Evolutionary conservation across 64 coral and sea anemone species (phyloP), one percentile per base, ranked within the genome.

Genomic region (Dendrophyllia cribrosa): DNA sequence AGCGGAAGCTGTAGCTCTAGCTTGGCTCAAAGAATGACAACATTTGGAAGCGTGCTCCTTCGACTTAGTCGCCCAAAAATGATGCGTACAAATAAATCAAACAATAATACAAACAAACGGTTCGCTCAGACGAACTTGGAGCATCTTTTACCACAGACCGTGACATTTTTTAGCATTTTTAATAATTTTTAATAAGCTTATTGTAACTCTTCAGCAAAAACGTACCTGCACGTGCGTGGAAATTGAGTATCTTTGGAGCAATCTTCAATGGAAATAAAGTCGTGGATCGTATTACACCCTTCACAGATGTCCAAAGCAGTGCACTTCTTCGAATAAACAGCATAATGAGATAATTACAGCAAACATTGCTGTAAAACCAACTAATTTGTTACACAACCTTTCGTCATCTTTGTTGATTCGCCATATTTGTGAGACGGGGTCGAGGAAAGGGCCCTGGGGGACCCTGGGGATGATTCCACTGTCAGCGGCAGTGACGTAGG

Each of bases 191-290:
- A 56, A 9, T 56, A 56, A 56, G 53, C 53, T 56, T 56, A n/a
- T 9, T 56, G 53, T 9, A 9, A 9, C 1, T 7, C 53, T 56
- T 9, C 6, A 9, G 7, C 12, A 56, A 56, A 56, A 56, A 65
- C 58, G 66, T 48, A 84, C 80, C 80, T 84, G 62, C 44, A 51
- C 62, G 80, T 12, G 62, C 67, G 7, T 66, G 46, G 61, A 84
- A 84, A 49, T 22, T 49, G 17, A 11, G 44, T 50, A 24, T 67
- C 10, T 63, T 51, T 13, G 60, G 44, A 67, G 62, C n/a, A 50
- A 24, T 17, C 7, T 51, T 84, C 14, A 66, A 10, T 23, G 17
- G 17, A 0, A 84, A 50, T n/a, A 67, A 4, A 67, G 46, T 20
- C 9, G 43, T 67, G 7, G 61, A 49, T 63, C 20, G 60, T 9